Evolutionary conservation across 2,888 invertebrate species (phyloP), one percentile per base, ranked within the genome.

Genomic region (Cylindroiulus punctatus): DNA sequence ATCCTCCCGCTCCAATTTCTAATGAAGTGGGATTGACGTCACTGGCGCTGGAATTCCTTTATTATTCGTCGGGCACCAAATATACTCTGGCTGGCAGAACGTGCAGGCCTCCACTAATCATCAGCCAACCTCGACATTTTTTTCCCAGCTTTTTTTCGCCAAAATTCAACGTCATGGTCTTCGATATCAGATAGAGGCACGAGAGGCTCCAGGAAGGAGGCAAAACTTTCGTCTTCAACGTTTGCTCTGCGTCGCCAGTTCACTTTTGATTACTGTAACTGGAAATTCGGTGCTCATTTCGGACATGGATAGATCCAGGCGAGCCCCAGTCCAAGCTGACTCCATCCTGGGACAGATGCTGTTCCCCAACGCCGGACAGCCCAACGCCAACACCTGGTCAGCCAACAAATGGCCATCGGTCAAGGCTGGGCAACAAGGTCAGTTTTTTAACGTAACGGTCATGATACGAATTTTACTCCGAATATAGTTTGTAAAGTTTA

Each of bases 381-480:
- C 26, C 14, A 32, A 19, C 26, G 4, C 84, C 22, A 47, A 22
- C 36, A 85, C 85, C 1, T 85, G 85, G 85, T 85, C 85, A 8
- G 85, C 85, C 8, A 85, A 42, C 57, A 85, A 85, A 26, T 85
- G 85, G 85, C 85, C 85, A 52, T 85, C 85, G 12, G 85, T 85
- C 36, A 4, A 22, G 1, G 30, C 85, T n/a, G 85, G 85, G 81
- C 85, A 52, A 52, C 22, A 57, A 52, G 85, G 57, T 85, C n/a
- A n/a, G n/a, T n/a, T n/a, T n/a, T n/a, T n/a, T n/a, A n/a, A n/a
- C n/a, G n/a, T n/a, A n/a, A n/a, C n/a, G n/a, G n/a, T n/a, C n/a
- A n/a, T n/a, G n/a, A n/a, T n/a, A n/a, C n/a, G n/a, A n/a, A n/a
- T n/a, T n/a, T n/a, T n/a, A n/a, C n/a, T n/a, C n/a, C n/a, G n/a